Evolutionary conservation across 2,888 invertebrate genomes (phyloP).

Genomic region (Dendrolimus pini): DNA sequence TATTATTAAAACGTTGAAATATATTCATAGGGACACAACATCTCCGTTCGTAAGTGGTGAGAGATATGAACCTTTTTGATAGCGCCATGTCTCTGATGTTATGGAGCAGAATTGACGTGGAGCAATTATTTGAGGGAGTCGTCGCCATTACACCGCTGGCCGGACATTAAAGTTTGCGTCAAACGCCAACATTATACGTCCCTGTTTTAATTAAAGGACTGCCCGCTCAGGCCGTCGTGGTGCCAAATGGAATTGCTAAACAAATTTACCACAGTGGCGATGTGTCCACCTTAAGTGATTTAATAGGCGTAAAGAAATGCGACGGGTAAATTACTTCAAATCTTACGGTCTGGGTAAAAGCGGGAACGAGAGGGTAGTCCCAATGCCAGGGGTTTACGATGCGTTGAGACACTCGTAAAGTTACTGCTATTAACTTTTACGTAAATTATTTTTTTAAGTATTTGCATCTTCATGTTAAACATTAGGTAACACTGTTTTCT

Average conservation of each 20-base stretch:
- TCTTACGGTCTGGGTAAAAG: not conserved
- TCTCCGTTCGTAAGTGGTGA: too few relatives aligned
- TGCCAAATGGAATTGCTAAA: conserved; percentile 74
- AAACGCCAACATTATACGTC: conserved; percentile 64
- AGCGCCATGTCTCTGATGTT: conserved; percentile 26
- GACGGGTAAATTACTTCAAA: conserved; percentile 57
- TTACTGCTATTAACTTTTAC: not conserved
- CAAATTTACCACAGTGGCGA: conserved; percentile 71
- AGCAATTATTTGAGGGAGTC: conserved; percentile 63
- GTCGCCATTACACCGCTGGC: conserved; percentile 64
- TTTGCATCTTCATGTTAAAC: too few relatives aligned
- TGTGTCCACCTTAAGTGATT: conserved; percentile 77
- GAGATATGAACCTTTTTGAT: conserved; percentile 23
- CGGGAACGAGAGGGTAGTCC: not conserved
- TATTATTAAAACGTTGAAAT: too few relatives aligned
- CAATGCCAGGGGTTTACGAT: not conserved
- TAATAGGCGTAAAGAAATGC: conserved; percentile 75
- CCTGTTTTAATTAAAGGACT: conserved; percentile 75
- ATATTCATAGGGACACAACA: too few relatives aligned
- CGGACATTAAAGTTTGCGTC: conserved; percentile 69
- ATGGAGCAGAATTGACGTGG: conserved; percentile 60
- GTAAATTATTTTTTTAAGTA: not conserved
- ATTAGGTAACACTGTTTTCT: too few relatives aligned
- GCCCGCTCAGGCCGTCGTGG: conserved; percentile 53
- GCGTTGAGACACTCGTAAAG: not conserved